These are phyloP conservation scores for Erpobdella octoculata DNA, from an alignment of 2,888 invertebrate genomes.

Conservation along the genomic window DNA sequence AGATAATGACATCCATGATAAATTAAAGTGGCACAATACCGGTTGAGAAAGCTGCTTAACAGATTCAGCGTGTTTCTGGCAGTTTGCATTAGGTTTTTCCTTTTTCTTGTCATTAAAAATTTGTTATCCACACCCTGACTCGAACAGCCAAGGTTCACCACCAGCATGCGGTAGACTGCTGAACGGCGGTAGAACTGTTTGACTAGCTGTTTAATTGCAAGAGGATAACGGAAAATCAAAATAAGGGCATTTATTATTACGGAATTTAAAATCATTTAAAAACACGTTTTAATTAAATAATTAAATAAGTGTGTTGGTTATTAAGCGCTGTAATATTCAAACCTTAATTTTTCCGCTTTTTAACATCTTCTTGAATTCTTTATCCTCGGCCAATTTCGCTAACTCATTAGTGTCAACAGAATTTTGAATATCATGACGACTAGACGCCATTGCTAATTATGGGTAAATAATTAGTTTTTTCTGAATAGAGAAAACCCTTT, in stretches of 20 bases:
- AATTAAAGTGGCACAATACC: too few species aligned
- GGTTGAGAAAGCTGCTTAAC: neutral
- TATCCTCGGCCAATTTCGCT: neutral
- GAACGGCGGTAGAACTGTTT: constrained; percentile 5
- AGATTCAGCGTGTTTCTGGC: neutral
- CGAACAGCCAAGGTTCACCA: neutral
- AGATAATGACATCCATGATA: too few species aligned
- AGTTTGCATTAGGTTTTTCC: neutral
- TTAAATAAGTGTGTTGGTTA: neutral
- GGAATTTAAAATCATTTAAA: too few species aligned
- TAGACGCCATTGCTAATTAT: too few species aligned
- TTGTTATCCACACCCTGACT: neutral
- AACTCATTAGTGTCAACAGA: too few species aligned
- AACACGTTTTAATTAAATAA: too few species aligned
- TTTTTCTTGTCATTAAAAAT: neutral
- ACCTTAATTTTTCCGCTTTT: neutral
- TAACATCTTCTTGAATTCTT: neutral
- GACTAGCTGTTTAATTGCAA: too few species aligned
- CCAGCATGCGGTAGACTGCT: neutral
- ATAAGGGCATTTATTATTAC: too few species aligned
- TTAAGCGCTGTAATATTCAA: neutral
- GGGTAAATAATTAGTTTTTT: too few species aligned
- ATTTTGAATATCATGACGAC: too few species aligned
- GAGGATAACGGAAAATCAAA: too few species aligned
- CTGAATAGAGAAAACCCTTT: too few species aligned